Base-by-base conservation (phyloP, 2,888 invertebrate genomes). In the Pristionchus mayeri region DNA sequence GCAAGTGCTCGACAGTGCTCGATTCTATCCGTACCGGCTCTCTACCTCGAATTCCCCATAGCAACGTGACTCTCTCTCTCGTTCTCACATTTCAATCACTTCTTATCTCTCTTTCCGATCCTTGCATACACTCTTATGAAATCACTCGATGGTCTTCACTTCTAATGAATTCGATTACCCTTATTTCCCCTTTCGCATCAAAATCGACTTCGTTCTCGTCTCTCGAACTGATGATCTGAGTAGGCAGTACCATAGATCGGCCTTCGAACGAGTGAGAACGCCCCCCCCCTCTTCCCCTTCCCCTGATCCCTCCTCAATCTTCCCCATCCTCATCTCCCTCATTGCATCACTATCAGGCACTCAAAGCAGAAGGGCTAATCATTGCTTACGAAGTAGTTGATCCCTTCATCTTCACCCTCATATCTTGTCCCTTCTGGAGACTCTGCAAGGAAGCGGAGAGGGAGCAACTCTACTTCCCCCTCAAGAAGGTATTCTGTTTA, bases 111-210 rank as follows among this genome's bases (percentile, higher is more conserved):
- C 71, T 71, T 37, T 71, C 21, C 54, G 34, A 4, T 75, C 75
- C 40, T 13, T 34, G 30, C 67, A 37, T 16, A 67, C 50, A 27
- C 27, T 50, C 30, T 11, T 30, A 3, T 50, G n/a, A 75, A n/a
- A 21, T 30, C 34, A 50, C 21, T 24, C 9, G 18, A 80, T 80
- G 80, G 54, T 80, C 37, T 80, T 57, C 24, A 21, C 34, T 34
- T 30, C 81, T 21, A 84, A 84, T 75, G 84, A 84, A 52, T 11
- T 84, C 24, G 90, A 89, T 83, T 90, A 90, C 86, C 90, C 90
- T 13, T 90, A 90, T 79, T 90, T 86, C 63, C 89, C 90, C 13
- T 90, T 90, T 83, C 87, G 88, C 27, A 86, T 89, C 11, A 84
- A 87, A 1, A 87, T 89, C 27, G 88, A 90, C 83, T 88, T 87